Percentiles rank a stretch among this genome's conserved stretches.
These are phyloP conservation scores for Psophia crepitans DNA, from an alignment of 2,113 vertebrate genomes.

Conservation along the genomic window DNA sequence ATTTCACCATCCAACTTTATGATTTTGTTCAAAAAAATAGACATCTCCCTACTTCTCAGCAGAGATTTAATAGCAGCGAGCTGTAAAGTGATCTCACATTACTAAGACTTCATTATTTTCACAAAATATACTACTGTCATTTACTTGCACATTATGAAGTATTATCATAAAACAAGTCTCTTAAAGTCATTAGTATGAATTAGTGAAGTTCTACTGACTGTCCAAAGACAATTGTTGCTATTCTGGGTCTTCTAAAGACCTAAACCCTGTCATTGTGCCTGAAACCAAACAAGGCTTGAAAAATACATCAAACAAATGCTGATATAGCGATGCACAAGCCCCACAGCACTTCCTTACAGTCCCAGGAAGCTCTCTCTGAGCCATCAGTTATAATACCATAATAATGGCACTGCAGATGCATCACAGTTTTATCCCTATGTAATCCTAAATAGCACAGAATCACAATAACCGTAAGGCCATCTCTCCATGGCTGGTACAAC, in stretches of 20 bases:
- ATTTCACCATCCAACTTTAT: neutral
- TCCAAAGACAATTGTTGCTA: neutral
- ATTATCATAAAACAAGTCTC: constrained; percentile 43
- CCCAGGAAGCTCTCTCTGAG: neutral
- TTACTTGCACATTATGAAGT: constrained; percentile 27
- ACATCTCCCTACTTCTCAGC: neutral
- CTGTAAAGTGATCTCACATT: constrained; percentile 5
- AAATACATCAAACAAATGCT: constrained; percentile 46
- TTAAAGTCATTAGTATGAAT: constrained; percentile 11
- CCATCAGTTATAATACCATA: neutral
- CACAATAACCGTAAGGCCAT: neutral
- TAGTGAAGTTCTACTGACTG: neutral
- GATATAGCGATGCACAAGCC: neutral
- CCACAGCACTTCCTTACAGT: neutral
- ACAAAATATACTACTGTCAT: constrained; percentile 55
- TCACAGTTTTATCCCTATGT: neutral
- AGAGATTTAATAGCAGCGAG: constrained; percentile 37
- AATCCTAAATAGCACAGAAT: neutral
- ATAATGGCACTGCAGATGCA: neutral
- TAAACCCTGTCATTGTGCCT: neutral
- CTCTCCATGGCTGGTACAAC: neutral
- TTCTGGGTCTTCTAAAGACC: neutral
- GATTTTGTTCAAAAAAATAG: constrained; percentile 21
- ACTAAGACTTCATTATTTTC: constrained; percentile 53
- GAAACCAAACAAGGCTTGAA: constrained; percentile 40